phyloP scores from a whole-genome alignment of 1,140 invertebrate genomes.

The Bombus affinis region DNA sequence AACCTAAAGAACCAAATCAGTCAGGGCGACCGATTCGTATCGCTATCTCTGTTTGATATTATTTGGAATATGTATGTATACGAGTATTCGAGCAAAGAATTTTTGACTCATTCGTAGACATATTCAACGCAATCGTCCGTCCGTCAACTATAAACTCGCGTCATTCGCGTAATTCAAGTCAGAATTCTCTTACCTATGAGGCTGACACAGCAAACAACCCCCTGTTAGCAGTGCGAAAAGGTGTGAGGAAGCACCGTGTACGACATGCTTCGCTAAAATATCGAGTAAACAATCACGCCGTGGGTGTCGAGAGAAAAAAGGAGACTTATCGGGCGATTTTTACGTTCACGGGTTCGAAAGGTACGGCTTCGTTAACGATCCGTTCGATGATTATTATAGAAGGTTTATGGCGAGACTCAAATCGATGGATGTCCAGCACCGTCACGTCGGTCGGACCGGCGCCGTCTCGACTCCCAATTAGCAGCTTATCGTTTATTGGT shows the following conservation, averaged over 20 bases:
- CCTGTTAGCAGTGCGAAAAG: background rate
- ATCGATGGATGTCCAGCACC: constrained; percentile 61
- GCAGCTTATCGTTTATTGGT: constrained; percentile 80
- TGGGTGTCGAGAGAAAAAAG: constrained; percentile 40
- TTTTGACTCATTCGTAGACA: too few relatives aligned
- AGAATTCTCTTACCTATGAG: background rate
- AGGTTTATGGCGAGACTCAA: constrained; percentile 65
- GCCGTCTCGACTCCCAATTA: constrained; percentile 80
- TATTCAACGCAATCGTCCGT: too few relatives aligned
- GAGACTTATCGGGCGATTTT: constrained; percentile 39
- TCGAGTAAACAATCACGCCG: constrained; percentile 45
- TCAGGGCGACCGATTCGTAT: background rate
- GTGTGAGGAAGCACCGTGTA: background rate
- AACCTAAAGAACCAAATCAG: background rate
- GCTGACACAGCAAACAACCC: background rate
- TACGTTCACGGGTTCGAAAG: constrained; percentile 22
- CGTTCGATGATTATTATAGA: constrained; percentile 67
- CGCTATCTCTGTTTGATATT: too few relatives aligned
- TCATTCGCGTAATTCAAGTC: background rate
- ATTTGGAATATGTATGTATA: too few relatives aligned
- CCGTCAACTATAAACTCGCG: too few relatives aligned
- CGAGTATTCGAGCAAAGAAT: too few relatives aligned
- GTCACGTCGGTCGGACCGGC: constrained; percentile 59
- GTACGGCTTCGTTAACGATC: constrained; percentile 48
- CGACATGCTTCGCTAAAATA: constrained; percentile 30